phyloP scores from a whole-genome alignment of 2,113 vertebrate genomes.

The Terrapene triunguis region DNA sequence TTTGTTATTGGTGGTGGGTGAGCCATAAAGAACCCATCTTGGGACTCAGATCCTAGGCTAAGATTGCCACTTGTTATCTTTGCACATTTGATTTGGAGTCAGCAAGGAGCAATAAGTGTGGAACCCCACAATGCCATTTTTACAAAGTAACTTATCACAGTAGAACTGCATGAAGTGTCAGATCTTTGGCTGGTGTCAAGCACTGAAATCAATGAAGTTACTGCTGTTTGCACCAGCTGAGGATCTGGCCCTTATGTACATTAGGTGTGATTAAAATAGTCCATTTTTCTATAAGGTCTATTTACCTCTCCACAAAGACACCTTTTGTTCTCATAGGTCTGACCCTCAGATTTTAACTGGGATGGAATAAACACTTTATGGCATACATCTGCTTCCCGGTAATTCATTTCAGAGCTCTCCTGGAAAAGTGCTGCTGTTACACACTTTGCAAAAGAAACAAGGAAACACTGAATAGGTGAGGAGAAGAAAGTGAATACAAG shows the following conservation, averaged over 20 bases:
- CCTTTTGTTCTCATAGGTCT: neutral
- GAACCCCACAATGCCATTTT: neutral
- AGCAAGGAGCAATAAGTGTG: neutral
- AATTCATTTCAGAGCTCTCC: neutral
- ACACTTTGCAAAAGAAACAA: slow-evolving; percentile 24
- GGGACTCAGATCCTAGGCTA: neutral
- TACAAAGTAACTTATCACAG: accelerated
- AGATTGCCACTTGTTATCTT: neutral
- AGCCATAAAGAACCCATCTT: neutral
- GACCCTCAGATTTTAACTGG: slow-evolving; percentile 7
- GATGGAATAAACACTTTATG: neutral
- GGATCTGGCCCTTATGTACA: neutral
- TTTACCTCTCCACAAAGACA: neutral
- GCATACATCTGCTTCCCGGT: slow-evolving; percentile 3
- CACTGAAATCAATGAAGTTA: accelerated
- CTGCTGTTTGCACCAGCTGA: neutral
- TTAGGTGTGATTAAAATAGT: neutral
- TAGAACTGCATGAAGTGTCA: neutral
- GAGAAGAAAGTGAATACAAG: neutral
- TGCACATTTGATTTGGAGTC: neutral
- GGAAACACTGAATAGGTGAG: slow-evolving; percentile 2
- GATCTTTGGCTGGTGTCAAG: neutral
- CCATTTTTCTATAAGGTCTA: neutral
- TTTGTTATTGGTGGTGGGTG: neutral
- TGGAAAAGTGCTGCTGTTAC: slow-evolving; percentile 51